Evolutionary conservation across 2,888 invertebrate genomes (phyloP), one percentile per base, ranked within the genome.

Genomic region (Leptopterna dolabrata): DNA sequence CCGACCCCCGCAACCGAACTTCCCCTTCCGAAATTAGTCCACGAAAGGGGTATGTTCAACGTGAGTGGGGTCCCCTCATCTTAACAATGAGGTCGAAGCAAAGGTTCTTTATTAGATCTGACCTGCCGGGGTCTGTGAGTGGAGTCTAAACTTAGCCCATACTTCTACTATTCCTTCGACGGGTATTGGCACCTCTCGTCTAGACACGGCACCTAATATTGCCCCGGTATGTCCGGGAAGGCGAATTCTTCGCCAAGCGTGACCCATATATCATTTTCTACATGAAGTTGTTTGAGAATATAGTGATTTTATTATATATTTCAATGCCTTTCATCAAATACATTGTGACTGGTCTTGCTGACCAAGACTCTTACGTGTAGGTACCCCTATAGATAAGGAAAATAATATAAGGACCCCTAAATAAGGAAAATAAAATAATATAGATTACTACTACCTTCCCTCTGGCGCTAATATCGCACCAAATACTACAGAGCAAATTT

Each of bases 71-170:
- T 43, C 45, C 45, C 41, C 47, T 45, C 76, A 14, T 24, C 78
- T 24, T 45, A 45, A 78, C 78, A 78, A 78, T 78, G 78, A 78
- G 78, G 78, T 78, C 78, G 78, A 27, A 19, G 78, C 47, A 47
- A 45, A 47, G 27, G 47, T 45, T 43, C 78, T 78, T 78, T 78
- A 78, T 78, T 78, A 78, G 78, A 78, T 78, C 78, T 78, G 78
- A 78, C 78, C 78, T 24, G 27, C 45, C 47, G 19, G 78, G 24
- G 43, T 41, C 27, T 30, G 45, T 11, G 78, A 16, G 43, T n/a
- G 14, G 78, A 24, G 14, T 41, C 78, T 78, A 78, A 78, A 78
- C 45, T 45, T 78, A 47, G 78, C 45, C 27, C 78, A 45, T 45
- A 16, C n/a, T n/a, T 41, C 78, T 45, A 14, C 78, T 41, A 78